Evolutionary conservation across 53 echinoderm and acorn worm genomes (phyloP), one percentile per base, ranked within the genome.

Genomic region (Zoroaster sp.): DNA sequence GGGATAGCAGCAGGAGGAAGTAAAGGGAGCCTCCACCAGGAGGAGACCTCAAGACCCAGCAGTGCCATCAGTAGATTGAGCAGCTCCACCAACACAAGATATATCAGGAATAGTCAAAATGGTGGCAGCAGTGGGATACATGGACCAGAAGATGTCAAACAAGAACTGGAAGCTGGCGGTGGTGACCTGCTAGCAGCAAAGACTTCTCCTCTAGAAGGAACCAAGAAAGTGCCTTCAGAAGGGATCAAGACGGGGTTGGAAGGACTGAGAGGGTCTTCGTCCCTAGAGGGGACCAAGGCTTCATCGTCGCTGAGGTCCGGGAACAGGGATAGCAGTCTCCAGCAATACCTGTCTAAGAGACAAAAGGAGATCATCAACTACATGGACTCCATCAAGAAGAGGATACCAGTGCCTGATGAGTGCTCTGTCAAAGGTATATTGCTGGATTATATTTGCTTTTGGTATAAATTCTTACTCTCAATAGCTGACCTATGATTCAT

Each of bases 341-440:
- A 97, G 80, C 92, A 92, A 78, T 97, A 97, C 87, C 86, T 97
- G 74, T 91, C 94, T 40, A 90, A 95, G 35, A 80, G 97, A 63
- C 94, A 95, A 54, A 94, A 90, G 85, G 97, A 97, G 80, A 97
- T 97, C 72, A 92, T 72, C 72, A 91, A 90, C 68, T 97, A 95
- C 53, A 95, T 97, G 91, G 98, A 97, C 23, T 95, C 98, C 31
- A 95, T 95, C 47, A 97, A 92, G 65, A 92, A 89, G 52, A 91
- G 86, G 83, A 92, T 97, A 66, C 98, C 98, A 0, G 91, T 97
- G 25, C 98, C 98, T 15, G 91, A 95, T 38, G 95, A 92, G 70
- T 97, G 95, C 88, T 93, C 91, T 35, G 98, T 95, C 41, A 77
- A 91, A 85, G 98, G 98, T 95, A 75, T 74, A 90, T 71, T 23